Conservation (phyloP, 2,888 invertebrate species). For the Dendrolimus pini region DNA sequence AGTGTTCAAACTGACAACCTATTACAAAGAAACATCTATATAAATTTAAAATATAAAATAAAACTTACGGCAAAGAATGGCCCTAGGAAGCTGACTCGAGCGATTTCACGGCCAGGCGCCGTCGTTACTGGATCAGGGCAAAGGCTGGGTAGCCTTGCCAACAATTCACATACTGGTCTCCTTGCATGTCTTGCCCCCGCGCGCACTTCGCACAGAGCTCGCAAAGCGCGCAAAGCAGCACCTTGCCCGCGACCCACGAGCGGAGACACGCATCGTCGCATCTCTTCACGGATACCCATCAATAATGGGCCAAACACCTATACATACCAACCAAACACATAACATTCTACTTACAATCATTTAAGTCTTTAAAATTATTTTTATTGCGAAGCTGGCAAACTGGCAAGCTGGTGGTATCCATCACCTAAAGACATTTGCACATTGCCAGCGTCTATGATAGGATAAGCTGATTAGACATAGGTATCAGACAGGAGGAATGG, state of each 20-base stretch:
- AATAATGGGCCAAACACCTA: conserved; percentile 64
- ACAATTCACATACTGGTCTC: conserved; percentile 81
- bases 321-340: conserved; percentile 5
- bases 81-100: conserved; percentile 90
- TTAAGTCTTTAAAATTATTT: no score
- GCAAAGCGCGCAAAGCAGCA: conserved; percentile 84
- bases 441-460: no score
- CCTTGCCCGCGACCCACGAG: conserved; percentile 80
- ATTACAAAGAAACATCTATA: no score
- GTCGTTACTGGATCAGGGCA: conserved; percentile 86
- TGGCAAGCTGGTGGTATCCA: no score
- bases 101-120: conserved; percentile 90
- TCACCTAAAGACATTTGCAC: no score
- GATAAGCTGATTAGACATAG: no score
- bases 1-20: no score
- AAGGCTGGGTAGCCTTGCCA: conserved; percentile 65
- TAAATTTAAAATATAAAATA: no score
- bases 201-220: conserved; percentile 88
- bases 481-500: no score
- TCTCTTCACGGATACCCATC: conserved; percentile 65
- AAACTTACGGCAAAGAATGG: conserved; percentile 88
- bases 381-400: no score
- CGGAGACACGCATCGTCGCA: conserved; percentile 83
- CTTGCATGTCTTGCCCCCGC: conserved; percentile 78
- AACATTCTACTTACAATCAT: neutral